A percentile compares a stretch with the other conserved stretches of the same genome.
These are phyloP conservation scores for Hemistola chrysoprasaria DNA, from an alignment of 2,888 invertebrate species.

Conservation along the genomic window DNA sequence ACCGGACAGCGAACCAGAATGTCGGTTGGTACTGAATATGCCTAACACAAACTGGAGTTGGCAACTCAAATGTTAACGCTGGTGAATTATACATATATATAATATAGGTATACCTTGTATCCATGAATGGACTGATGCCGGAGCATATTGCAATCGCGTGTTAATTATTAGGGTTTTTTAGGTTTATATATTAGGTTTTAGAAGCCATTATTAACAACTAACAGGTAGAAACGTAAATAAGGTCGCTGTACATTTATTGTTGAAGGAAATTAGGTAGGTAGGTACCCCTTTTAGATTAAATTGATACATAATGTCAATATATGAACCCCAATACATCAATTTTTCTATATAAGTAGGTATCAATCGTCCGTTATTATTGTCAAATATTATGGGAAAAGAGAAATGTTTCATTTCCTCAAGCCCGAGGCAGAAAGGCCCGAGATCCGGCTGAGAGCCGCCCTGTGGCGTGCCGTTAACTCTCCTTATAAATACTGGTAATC, in stretches of 20 bases:
- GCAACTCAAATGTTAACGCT: conserved; percentile 14
- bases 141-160: conserved; percentile 1
- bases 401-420: conserved; percentile 35
- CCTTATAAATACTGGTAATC: conserved; percentile 81
- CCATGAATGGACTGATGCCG: not conserved
- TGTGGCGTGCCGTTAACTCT: conserved; percentile 71
- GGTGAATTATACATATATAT: conserved; percentile 4
- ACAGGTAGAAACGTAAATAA: too few species aligned
- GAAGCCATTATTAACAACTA: too few species aligned
- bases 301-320: not conserved
- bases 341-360: conserved; percentile 11
- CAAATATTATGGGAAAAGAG: conserved; percentile 32
- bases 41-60: conserved; percentile 31
- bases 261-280: not conserved
- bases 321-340: conserved; percentile 9
- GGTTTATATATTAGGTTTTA: too few species aligned
- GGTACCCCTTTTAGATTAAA: conserved; percentile 1
- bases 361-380: conserved; percentile 27
- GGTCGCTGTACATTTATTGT: too few species aligned
- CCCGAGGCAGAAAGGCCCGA: conserved; percentile 41
- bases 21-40: conserved; percentile 32
- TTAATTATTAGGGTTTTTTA: too few species aligned
- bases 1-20: conserved; percentile 41
- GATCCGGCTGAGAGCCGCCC: conserved; percentile 49
- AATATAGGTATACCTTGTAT: too few species aligned